These are phyloP conservation scores for Ceyx erithaca DNA, from an alignment of 2,797 vertebrate species.

Conservation along the genomic window DNA sequence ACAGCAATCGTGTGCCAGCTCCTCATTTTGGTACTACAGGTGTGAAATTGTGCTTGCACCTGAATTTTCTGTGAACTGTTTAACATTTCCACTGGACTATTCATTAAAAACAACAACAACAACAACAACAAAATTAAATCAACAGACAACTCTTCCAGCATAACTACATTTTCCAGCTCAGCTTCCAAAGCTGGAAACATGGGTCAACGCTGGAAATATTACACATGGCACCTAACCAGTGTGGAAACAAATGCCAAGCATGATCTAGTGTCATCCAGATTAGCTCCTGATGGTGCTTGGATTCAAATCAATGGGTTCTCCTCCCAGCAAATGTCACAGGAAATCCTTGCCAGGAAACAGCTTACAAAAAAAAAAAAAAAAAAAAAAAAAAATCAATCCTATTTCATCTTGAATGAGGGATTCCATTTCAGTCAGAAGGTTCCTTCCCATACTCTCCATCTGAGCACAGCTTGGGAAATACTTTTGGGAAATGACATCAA, in stretches of 20 bases:
- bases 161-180: slow-evolving; percentile 45
- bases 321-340: slow-evolving; percentile 54
- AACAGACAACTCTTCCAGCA: not conserved
- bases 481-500: slow-evolving; percentile 50
- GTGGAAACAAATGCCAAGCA: slow-evolving; percentile 52
- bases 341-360: slow-evolving; percentile 53
- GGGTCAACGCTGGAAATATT: slow-evolving; percentile 59
- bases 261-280: slow-evolving; percentile 63
- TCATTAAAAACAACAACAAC: not conserved
- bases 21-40: not conserved
- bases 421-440: slow-evolving; percentile 41
- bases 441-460: not conserved
- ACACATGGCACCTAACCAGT: slow-evolving; percentile 57
- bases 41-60: slow-evolving; percentile 9
- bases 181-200: slow-evolving; percentile 55
- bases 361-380: not conserved
- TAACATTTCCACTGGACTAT: slow-evolving; percentile 22
- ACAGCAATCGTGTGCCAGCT: not conserved
- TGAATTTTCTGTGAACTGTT: slow-evolving; percentile 4
- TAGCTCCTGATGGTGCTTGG: slow-evolving; percentile 58
- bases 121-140: not conserved
- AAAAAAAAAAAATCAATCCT: not conserved
- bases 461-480: slow-evolving; percentile 39
- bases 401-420: slow-evolving; percentile 37
- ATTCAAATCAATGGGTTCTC: slow-evolving; percentile 50